Base-by-base conservation (phyloP, 2,888 invertebrate species). In the Eupeodes latifasciatus region DNA sequence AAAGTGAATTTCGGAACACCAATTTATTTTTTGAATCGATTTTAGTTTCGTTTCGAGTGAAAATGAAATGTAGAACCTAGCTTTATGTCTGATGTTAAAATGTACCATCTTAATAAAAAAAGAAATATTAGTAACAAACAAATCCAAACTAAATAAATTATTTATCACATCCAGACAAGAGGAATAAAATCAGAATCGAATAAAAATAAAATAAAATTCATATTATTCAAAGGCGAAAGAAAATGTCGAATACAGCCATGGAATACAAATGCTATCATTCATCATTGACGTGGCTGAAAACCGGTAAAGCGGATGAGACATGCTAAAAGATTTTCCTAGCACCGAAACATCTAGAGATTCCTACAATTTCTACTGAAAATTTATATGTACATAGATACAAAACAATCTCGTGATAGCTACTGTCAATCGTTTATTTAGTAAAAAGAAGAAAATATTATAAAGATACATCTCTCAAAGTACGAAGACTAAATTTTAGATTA, bases 221-320 rank as follows among this genome's bases (percentile, higher is more conserved):
- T 27, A 27, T n/a, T 5, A 11, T 19, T 34, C 11, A 40, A 69
- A 27, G 40, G 19, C 19, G 14, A 3, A 57, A 59, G n/a, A 34
- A 27, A 27, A 57, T 12, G 27, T 34, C 36, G 27, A 67, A 67
- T 51, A 49, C 27, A 3, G 4, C 67, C 19, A 44, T 47, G 36
- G 16, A 34, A 55, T 44, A 74, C 53, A 69, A 75, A 75, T 16
- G 9, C 40, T 40, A 40, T 40, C 40, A 40, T n/a, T 11, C 59
- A 61, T 77, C 66, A 78, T 47, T 88, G 88, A 88, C 88, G 88
- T 88, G 88, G 88, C 88, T 81, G 49, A 27, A 85, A 85, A 88
- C 85, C 88, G 78, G 85, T 55, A 27, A 40, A 53, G 34, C 6
- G 0, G n/a, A 4, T 27, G 27, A 2, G 3, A 6, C 19, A 14